phyloP scores from a whole-genome alignment of 2,888 invertebrate genomes.

The Portevinia maculata region DNA sequence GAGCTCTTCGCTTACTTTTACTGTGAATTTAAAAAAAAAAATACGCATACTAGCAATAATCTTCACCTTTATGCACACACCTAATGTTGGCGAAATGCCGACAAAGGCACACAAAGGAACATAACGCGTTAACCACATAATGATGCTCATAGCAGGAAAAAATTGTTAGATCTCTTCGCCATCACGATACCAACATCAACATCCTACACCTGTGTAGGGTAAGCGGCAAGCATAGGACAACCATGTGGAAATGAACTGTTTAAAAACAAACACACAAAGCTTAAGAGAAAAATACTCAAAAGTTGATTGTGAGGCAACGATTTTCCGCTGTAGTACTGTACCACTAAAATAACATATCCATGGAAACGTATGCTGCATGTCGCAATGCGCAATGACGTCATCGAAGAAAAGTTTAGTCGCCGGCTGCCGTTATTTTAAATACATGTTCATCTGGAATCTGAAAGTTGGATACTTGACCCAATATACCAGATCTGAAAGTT shows the following conservation, averaged over 20 bases:
- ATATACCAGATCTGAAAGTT: constrained; percentile 42
- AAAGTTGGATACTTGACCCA: constrained; percentile 64
- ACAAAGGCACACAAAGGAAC: constrained; percentile 54
- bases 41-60: constrained; percentile 26
- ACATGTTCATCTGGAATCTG: constrained; percentile 45
- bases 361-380: constrained; percentile 76
- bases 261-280: constrained; percentile 37
- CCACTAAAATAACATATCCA: too few relatives aligned
- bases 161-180: constrained; percentile 10
- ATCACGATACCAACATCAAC: constrained; percentile 9
- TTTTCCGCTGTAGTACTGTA: constrained; percentile 38
- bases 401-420: constrained; percentile 54
- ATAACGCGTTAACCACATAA: constrained; percentile 60
- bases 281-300: constrained; percentile 55
- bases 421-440: constrained; percentile 51
- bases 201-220: constrained; percentile 26
- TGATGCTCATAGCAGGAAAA: constrained; percentile 3
- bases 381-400: constrained; percentile 77
- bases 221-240: constrained; percentile 38
- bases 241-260: constrained; percentile 31
- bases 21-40: constrained; percentile 34
- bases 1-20: constrained; percentile 32
- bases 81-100: constrained; percentile 63
- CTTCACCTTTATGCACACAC: constrained; percentile 12
- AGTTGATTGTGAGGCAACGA: constrained; percentile 55